A percentile compares a stretch with the other conserved stretches of the same genome.
phyloP scores from a whole-genome alignment of 2,113 vertebrate species.

The Periophthalmodon schlosseri region DNA sequence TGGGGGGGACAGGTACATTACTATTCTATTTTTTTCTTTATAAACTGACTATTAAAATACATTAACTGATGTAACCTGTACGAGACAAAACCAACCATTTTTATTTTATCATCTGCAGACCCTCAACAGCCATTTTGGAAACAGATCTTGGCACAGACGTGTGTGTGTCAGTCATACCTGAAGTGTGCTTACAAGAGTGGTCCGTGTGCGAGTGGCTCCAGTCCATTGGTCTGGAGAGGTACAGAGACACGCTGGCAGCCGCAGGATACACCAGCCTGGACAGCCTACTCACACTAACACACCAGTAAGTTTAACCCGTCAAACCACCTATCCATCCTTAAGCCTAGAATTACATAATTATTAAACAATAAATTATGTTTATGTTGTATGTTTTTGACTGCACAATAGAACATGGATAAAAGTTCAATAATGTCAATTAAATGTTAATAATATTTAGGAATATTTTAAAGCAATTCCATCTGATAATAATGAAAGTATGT shows the following conservation, averaged over 20 bases:
- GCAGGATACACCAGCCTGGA: constrained; percentile 93
- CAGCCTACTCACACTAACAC: constrained; percentile 93
- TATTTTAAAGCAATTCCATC: background rate
- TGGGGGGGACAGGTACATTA: constrained; percentile 86
- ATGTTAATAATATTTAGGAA: background rate
- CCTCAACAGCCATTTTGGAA: constrained; percentile 88
- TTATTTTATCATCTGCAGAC: constrained; percentile 67
- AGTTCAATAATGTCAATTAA: background rate
- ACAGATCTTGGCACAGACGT: constrained; percentile 89
- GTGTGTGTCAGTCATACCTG: constrained; percentile 83
- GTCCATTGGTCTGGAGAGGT: constrained; percentile 95
- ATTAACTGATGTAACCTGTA: background rate
- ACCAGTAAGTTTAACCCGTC: constrained; percentile 87
- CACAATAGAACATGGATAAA: too few species aligned
- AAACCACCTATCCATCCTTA: background rate
- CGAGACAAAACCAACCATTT: background rate
- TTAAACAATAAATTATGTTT: background rate
- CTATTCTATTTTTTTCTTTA: background rate
- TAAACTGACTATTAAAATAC: background rate
- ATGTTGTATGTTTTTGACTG: background rate
- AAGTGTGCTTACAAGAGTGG: constrained; percentile 86
- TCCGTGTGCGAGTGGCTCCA: constrained; percentile 93
- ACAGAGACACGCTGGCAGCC: constrained; percentile 95
- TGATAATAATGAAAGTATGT: constrained; percentile 25
- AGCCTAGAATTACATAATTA: background rate